Percentiles rank a stretch among this genome's conserved stretches.
phyloP scores from a whole-genome alignment of 2,113 vertebrate genomes.

The Felis catus region DNA sequence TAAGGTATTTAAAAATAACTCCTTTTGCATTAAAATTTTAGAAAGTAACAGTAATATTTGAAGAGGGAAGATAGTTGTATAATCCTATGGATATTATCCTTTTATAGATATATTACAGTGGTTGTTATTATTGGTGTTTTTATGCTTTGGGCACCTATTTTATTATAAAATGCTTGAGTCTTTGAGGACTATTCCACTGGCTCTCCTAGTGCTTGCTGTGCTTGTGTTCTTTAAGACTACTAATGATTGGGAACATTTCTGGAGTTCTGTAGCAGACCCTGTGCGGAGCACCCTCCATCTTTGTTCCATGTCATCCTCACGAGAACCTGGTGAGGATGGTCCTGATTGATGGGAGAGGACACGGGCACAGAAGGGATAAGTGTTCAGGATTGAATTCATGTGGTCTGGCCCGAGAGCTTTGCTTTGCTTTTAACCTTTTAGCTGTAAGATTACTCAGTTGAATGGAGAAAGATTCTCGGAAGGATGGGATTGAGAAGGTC shows the following conservation, averaged over 20 bases:
- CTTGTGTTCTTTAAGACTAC: slow-evolving; percentile 5
- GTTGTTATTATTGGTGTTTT: not conserved
- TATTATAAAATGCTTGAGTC: not conserved
- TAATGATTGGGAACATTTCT: not conserved
- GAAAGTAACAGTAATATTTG: not conserved
- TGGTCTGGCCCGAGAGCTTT: not conserved
- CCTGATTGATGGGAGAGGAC: not conserved
- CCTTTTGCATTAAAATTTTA: slow-evolving; percentile 4
- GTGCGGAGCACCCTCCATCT: not conserved
- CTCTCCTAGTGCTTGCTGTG: not conserved
- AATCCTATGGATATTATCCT: not conserved
- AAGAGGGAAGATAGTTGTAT: not conserved
- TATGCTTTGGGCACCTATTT: not conserved
- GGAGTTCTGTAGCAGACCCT: not conserved
- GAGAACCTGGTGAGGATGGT: not conserved
- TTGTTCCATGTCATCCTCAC: not conserved
- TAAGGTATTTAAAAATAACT: slow-evolving; percentile 53
- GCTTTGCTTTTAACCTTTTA: not conserved
- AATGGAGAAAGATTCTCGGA: not conserved
- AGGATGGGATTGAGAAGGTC: not conserved
- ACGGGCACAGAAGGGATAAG: not conserved
- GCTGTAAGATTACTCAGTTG: not conserved
- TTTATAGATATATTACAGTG: not conserved
- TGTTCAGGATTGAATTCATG: not conserved
- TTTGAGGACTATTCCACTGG: not conserved